phyloP scores from a whole-genome alignment of 2,888 invertebrate genomes.

The Agrochola lota region DNA sequence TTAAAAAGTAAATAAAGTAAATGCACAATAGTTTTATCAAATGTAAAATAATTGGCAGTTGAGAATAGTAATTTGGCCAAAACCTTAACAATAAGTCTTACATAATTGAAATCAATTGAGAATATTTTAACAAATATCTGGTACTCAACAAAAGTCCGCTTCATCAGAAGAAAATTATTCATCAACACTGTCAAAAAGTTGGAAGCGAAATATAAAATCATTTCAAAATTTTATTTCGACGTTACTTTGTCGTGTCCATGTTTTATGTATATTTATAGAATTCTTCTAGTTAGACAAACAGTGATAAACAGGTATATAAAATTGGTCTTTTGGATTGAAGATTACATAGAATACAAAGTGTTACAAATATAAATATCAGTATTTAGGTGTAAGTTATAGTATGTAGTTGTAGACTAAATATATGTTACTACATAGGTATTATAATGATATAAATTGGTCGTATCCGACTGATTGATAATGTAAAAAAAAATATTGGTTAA shows the following conservation, averaged over 20 bases:
- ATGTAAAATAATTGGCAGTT: conserved; percentile 84
- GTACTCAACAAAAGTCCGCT: conserved; percentile 20
- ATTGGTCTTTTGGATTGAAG: conserved; percentile 67
- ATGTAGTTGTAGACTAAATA: conserved; percentile 43
- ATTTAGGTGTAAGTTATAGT: conserved; percentile 35
- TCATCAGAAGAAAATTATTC: conserved; percentile 28
- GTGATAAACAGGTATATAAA: conserved; percentile 65
- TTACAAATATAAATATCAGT: conserved; percentile 56
- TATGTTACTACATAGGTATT: conserved; percentile 42
- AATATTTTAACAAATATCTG: conserved; percentile 44
- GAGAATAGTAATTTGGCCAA: conserved; percentile 80
- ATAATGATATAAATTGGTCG: conserved; percentile 61
- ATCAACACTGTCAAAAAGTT: conserved; percentile 41
- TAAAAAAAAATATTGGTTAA: conserved; percentile 3
- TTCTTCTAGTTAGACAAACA: conserved; percentile 55
- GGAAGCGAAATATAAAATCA: conserved; percentile 52
- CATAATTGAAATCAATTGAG: conserved; percentile 62
- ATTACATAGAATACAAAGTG: conserved; percentile 58
- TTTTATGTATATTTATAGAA: conserved; percentile 49
- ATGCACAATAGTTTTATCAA: conserved; percentile 74
- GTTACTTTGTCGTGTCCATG: conserved; percentile 18
- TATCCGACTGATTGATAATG: conserved; percentile 34
- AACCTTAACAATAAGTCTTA: conserved; percentile 69
- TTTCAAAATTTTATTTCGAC: conserved; percentile 46
- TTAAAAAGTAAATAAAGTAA: conserved; percentile 75